These are phyloP conservation scores for Tyto alba DNA, from an alignment of 2,113 vertebrate genomes.

Conservation along the genomic window DNA sequence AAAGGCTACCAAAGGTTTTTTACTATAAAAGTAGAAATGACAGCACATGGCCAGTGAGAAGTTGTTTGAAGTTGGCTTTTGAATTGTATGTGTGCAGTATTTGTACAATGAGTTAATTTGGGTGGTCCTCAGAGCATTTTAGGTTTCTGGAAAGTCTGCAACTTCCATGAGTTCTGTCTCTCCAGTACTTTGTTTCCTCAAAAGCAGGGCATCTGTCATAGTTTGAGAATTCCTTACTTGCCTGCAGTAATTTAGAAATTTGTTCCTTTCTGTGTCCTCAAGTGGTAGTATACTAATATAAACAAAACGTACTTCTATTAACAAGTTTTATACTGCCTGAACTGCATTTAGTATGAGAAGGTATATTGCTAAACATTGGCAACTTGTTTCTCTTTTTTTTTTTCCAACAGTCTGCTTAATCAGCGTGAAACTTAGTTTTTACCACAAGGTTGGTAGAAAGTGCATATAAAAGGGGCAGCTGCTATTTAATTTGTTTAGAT, in stretches of 20 bases:
- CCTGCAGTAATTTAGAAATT: background rate
- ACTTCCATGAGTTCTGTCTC: background rate
- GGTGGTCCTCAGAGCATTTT: background rate
- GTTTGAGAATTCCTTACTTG: background rate
- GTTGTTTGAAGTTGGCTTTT: background rate
- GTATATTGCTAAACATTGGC: background rate
- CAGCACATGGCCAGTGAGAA: background rate
- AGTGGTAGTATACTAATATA: background rate
- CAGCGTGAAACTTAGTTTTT: background rate
- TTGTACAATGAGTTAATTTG: background rate
- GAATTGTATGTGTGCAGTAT: background rate
- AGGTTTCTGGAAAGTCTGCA: background rate
- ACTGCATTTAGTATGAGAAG: background rate
- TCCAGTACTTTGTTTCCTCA: background rate
- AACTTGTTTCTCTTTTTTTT: background rate
- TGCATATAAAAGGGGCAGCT: background rate
- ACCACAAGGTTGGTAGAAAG: background rate
- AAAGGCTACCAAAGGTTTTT: background rate
- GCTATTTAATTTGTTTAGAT: background rate
- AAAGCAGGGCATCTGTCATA: background rate
- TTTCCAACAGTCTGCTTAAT: background rate
- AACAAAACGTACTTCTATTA: background rate
- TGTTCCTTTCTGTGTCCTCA: background rate
- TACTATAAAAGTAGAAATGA: background rate
- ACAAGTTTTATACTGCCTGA: background rate